Evolutionary conservation across 2,797 vertebrate species (phyloP).

Genomic region (Pipistrellus pygmaeus): DNA sequence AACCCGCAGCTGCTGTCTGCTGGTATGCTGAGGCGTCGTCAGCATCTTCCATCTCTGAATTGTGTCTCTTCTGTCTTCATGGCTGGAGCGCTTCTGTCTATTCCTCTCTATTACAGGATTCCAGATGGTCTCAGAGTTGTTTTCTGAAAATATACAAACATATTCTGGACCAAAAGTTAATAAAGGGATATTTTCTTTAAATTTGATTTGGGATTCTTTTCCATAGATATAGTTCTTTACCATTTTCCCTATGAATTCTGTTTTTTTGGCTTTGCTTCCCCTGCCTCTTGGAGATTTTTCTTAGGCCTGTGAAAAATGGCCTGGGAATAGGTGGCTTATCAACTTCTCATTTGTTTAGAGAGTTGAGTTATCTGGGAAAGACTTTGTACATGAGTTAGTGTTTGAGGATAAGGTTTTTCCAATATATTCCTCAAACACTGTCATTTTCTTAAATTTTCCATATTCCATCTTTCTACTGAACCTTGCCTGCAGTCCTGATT

Average conservation of each 20-base stretch:
- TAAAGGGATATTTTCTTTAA: too few relatives aligned
- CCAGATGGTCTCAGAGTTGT: too few relatives aligned
- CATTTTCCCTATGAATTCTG: constrained; percentile 8
- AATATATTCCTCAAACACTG: not conserved
- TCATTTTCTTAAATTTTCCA: not conserved
- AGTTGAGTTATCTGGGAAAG: not conserved
- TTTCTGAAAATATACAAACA: too few relatives aligned
- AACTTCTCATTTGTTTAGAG: not conserved
- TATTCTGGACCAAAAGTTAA: too few relatives aligned
- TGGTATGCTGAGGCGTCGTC: too few relatives aligned
- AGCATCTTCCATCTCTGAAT: too few relatives aligned
- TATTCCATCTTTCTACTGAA: not conserved
- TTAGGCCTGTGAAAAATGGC: not conserved
- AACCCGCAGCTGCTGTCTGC: too few relatives aligned
- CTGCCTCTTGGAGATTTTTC: not conserved
- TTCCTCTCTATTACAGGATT: too few relatives aligned
- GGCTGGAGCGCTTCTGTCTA: too few relatives aligned
- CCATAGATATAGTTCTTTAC: not conserved
- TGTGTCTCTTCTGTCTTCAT: too few relatives aligned
- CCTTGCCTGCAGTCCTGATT: not conserved
- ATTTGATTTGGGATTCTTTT: too few relatives aligned
- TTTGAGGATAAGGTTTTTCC: not conserved
- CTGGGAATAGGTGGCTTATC: not conserved
- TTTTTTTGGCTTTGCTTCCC: constrained; percentile 24
- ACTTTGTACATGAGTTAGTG: not conserved